Evolutionary conservation across 2,797 vertebrate genomes (phyloP).

Genomic region (Emys orbicularis): DNA sequence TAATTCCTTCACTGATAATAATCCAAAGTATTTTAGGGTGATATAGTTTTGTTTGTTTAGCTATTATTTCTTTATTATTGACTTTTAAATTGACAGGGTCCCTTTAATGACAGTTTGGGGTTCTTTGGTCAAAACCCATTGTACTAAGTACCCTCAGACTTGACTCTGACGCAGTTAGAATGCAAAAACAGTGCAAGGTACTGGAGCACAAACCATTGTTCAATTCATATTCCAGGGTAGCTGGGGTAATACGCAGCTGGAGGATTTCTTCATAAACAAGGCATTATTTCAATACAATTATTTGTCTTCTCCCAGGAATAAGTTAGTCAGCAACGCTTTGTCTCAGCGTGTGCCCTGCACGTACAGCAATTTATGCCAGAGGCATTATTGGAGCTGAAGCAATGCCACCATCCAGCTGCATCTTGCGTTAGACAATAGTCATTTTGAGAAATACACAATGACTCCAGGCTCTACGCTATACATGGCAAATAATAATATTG

Average conservation of each 20-base stretch:
- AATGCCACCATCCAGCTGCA: slow-evolving; percentile 49
- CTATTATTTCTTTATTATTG: not conserved
- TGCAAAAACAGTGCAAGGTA: not conserved
- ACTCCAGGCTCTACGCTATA: not conserved
- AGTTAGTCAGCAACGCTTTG: slow-evolving; percentile 38
- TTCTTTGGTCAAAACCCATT: not conserved
- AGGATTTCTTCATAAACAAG: slow-evolving; percentile 46
- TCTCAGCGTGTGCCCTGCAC: slow-evolving; percentile 51
- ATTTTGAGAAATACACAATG: slow-evolving; percentile 68
- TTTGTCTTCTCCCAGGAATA: slow-evolving; percentile 54
- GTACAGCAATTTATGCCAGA: slow-evolving; percentile 4
- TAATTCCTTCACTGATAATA: not conserved
- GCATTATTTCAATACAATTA: slow-evolving; percentile 59
- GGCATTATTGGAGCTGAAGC: slow-evolving; percentile 25
- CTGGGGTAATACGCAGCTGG: slow-evolving; percentile 60
- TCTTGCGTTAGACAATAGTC: slow-evolving; percentile 36
- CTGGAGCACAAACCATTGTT: slow-evolving; percentile 38
- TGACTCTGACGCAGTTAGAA: slow-evolving; percentile 20
- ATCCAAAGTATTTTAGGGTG: not conserved
- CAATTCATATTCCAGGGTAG: slow-evolving; percentile 28
- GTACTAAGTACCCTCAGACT: not conserved
- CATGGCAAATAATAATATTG: not conserved
- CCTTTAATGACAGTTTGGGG: not conserved
- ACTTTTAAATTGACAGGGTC: not conserved
- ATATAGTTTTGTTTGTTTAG: not conserved